Evolutionary conservation across 2,797 vertebrate genomes (phyloP).

Genomic region (Cyprinella venusta): DNA sequence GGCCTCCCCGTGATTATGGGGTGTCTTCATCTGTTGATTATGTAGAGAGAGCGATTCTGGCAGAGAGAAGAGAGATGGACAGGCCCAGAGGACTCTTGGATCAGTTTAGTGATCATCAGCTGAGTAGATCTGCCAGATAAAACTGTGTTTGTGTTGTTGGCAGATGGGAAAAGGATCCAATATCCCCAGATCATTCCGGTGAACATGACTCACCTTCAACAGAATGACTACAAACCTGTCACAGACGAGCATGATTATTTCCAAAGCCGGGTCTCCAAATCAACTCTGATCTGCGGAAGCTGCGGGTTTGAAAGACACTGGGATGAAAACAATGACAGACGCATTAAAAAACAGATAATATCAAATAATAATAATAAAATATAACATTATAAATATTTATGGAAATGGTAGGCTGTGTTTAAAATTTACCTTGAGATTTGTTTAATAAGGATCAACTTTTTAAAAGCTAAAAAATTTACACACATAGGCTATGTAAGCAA

Average conservation of each 20-base stretch:
- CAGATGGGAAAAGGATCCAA: slow-evolving; percentile 8
- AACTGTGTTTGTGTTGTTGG: slow-evolving; percentile 18
- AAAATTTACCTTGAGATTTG: neutral
- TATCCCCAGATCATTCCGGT: neutral
- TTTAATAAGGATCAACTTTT: neutral
- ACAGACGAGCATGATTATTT: neutral
- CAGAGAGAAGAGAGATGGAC: slow-evolving; percentile 14
- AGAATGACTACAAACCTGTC: neutral
- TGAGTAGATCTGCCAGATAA: slow-evolving; percentile 13
- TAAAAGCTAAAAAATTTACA: neutral
- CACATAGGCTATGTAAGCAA: too few relatives aligned
- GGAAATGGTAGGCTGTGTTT: neutral
- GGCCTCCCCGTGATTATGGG: slow-evolving; percentile 60
- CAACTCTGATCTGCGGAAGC: neutral
- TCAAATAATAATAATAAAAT: too few relatives aligned
- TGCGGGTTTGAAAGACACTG: neutral
- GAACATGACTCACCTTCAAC: slow-evolving; percentile 24
- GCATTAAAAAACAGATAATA: too few relatives aligned
- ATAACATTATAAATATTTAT: neutral
- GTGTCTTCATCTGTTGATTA: slow-evolving; percentile 63
- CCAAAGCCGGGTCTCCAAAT: neutral
- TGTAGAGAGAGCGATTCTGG: neutral
- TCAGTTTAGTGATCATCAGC: slow-evolving; percentile 15
- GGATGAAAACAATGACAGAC: neutral
- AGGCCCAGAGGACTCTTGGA: neutral